Evolutionary conservation across 2,888 invertebrate species (phyloP), one percentile per base, ranked within the genome.

Genomic region (Matsumyia berberina): DNA sequence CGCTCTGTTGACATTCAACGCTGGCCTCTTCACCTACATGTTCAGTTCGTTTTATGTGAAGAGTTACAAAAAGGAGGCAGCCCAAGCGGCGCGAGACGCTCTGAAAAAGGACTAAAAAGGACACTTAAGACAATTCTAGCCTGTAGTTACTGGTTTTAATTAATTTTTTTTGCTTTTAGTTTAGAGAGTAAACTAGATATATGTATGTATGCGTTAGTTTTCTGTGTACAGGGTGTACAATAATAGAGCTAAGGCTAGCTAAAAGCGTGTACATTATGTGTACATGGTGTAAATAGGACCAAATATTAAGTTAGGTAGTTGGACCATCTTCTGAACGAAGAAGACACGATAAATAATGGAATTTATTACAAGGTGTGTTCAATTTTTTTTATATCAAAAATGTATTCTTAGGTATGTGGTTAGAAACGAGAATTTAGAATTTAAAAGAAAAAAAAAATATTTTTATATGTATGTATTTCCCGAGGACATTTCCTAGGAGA

Each of bases 21-120:
- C 96, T 12, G 92, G 93, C 0, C 92, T 95, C 5, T 96, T 96
- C 91, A 92, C 96, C 2, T 96, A 96, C 88, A 94, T 96, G 92
- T 96, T 96, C 88, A 94, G 95, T 46, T 94, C 95, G 86, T 96
- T 96, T 90, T 96, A 96, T 90, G 92, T 94, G 60, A 93, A 92
- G 77, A 95, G 93, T 87, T 96, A 96, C 89, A 90, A 93, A 8
- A 93, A 93, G 89, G 89, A 90, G 86, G 89, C 89, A 69, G 88
- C 88, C 55, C 88, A 88, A 74, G 86, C 86, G 31, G 85, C 67
- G 31, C 57, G 74, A 55, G 66, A 88, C 62, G 88, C 88, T 9
- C 86, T 86, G 2, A 89, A 90, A 74, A 87, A 87, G 86, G 90
- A 90, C 77, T 90, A 90, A 88, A 31, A 73, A 37, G 11, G 17